Evolutionary conservation across 2,113 vertebrate species (phyloP), one percentile per base, ranked within the genome.

Genomic region (Dolichallabes microphthalmus): DNA sequence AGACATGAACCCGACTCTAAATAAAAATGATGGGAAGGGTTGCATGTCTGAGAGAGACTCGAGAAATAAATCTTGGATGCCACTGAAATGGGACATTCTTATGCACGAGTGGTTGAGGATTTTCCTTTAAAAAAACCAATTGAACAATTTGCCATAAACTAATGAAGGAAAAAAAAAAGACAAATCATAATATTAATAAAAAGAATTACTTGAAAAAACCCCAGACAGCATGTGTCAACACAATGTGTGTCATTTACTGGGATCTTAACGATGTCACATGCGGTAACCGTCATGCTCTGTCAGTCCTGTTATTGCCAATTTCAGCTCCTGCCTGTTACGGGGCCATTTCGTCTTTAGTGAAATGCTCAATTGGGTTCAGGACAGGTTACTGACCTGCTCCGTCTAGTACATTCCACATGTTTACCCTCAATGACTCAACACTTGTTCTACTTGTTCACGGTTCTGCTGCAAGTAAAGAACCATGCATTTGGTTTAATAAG

Each of bases 351-450:
- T 53, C 50, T 50, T 25, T 53, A 76, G 50, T 17, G 50, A 30
- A 76, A 27, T 76, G 39, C 71, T 25, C 71, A 50, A 4, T 52
- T 52, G 50, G 74, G 15, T 55, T 76, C 74, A 76, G 74, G 74
- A 17, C 19, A 83, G 76, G 75, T 79, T 27, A 78, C 76, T 22
- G 76, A 78, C 55, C 55, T 35, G 76, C 6, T 78, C 55, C 4
- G 4, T 35, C n/a, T 57, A n/a, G 52, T 19, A 19, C 75, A 57
- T 22, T 58, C 30, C 19, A 60, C 55, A 13, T 32, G 58, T 35
- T 35, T 32, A 20, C 10, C 53, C 2, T 32, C 19, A 78, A 58
- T 13, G 50, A 8, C 45, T 53, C 74, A 4, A n/a, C 19, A 50
- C 39, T 71, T 39, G 32, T 39, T 74, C 25, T 6, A 73, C 32